phyloP scores from a whole-genome alignment of 2,888 invertebrate species.

The Cyclophora punctaria region DNA sequence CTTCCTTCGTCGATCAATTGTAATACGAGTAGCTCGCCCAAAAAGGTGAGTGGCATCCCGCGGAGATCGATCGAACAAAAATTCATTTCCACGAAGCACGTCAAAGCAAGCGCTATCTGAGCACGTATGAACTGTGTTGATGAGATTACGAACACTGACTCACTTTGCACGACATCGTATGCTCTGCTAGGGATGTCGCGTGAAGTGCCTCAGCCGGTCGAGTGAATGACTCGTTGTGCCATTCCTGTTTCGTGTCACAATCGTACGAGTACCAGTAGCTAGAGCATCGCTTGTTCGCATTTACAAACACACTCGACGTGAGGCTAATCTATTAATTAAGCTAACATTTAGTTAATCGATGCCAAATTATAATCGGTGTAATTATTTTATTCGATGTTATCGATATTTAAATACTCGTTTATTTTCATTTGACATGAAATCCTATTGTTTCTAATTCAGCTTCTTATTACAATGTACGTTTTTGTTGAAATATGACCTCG shows the following conservation, averaged over 20 bases:
- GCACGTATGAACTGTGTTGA: conserved; percentile 19
- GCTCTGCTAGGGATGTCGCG: conserved; percentile 2
- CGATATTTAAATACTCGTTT: conserved; percentile 5
- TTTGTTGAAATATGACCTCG: conserved; percentile 47
- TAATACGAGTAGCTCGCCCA: conserved; percentile 44
- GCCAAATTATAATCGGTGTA: conserved; percentile 61
- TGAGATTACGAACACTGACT: conserved; percentile 3
- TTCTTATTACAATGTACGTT: conserved; percentile 39
- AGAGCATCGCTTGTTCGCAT: conserved; percentile 58
- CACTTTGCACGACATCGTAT: too few species aligned
- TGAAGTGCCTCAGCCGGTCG: conserved; percentile 9
- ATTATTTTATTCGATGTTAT: conserved; percentile 21
- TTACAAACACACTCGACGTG: conserved; percentile 36
- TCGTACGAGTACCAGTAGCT: conserved; percentile 23
- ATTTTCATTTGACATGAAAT: conserved; percentile 19
- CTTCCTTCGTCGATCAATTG: conserved; percentile 69
- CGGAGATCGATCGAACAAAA: conserved; percentile 65
- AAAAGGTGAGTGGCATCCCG: conserved; percentile 67
- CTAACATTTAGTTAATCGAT: conserved; percentile 59
- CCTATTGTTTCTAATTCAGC: conserved; percentile 30
- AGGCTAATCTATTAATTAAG: conserved; percentile 47
- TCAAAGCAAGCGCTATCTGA: conserved; percentile 65
- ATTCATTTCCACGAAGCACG: conserved; percentile 59
- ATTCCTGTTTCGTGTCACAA: conserved; percentile 18
- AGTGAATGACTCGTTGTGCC: conserved; percentile 25